Evolutionary conservation across 2,113 vertebrate species (phyloP).

Genomic region (Hippocampus mohnikei): DNA sequence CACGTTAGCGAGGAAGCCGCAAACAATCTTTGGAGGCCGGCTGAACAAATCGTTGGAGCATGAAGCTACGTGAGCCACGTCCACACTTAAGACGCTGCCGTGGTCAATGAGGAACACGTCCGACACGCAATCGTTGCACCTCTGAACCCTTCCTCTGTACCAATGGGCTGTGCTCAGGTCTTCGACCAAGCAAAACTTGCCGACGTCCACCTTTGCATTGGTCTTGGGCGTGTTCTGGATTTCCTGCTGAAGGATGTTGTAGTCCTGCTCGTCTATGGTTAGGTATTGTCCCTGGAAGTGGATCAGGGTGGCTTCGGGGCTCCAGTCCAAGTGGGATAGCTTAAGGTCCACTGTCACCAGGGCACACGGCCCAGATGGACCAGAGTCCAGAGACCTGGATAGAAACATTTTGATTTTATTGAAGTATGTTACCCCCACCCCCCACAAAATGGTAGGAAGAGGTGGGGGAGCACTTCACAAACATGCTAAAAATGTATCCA

Average conservation of each 20-base stretch:
- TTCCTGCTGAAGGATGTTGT: slow-evolving; percentile 82
- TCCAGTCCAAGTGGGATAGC: slow-evolving; percentile 79
- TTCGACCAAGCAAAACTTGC: slow-evolving; percentile 84
- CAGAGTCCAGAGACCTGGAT: slow-evolving; percentile 71
- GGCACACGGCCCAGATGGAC: slow-evolving; percentile 37
- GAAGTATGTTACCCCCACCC: no score
- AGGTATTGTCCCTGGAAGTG: slow-evolving; percentile 81
- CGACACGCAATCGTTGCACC: slow-evolving; percentile 60
- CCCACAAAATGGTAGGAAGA: no score
- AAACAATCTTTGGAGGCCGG: slow-evolving; percentile 81
- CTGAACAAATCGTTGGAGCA: slow-evolving; percentile 77
- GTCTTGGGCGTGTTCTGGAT: slow-evolving; percentile 79
- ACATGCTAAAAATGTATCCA: no score
- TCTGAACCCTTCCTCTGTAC: slow-evolving; percentile 85
- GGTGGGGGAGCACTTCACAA: no score
- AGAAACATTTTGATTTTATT: not conserved
- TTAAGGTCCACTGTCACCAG: slow-evolving; percentile 76
- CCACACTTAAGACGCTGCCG: slow-evolving; percentile 75
- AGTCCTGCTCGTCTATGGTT: slow-evolving; percentile 79
- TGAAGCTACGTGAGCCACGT: slow-evolving; percentile 65
- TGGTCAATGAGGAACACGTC: slow-evolving; percentile 82
- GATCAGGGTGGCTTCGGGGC: slow-evolving; percentile 75
- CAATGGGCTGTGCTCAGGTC: slow-evolving; percentile 75
- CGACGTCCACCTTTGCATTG: slow-evolving; percentile 57
- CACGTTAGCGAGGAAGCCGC: slow-evolving; percentile 84